Evolutionary conservation across 1,140 invertebrate species (phyloP), one percentile per base, ranked within the genome.

Genomic region (Ladona fulva): DNA sequence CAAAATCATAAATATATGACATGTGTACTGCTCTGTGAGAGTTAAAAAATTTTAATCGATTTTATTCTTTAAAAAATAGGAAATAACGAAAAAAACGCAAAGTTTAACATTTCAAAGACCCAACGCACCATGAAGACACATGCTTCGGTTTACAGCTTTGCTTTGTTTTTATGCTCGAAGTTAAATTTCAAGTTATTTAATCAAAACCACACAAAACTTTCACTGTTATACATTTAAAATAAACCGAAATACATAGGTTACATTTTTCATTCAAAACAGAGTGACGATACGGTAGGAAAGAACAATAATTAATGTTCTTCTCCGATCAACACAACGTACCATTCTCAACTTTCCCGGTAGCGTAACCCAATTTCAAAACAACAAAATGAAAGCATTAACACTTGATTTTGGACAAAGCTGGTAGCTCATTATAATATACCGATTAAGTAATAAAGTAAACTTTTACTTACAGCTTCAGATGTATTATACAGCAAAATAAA

Each of bases 311-410:
- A 66, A 66, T 22, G 52, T 66, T 66, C 14, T 6, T 6, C 12
- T 22, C 14, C 52, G n/a, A 6, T 66, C 52, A 16, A 66, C 52
- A 16, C 52, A 66, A 66, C 52, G 52, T 66, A 66, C 52, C 52
- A 66, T 66, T 66, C 52, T 66, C 52, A 66, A 66, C 52, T 66
- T 66, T 66, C 52, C 52, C 52, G 52, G 52, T 66, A 66, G 52
- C 52, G 14, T 66, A 66, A 66, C 52, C 52, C 52, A 66, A 66
- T 66, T 66, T 66, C 52, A 66, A 66, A 66, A 66, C 52, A 66
- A 66, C 52, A 66, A 66, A 66, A 66, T 66, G 52, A 66, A 6
- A 66, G n/a, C 16, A 3, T 66, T 19, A 6, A 66, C 52, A 19
- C 52, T 19, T 5, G n/a, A 66, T 66, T 66, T 66, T 16, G n/a